A percentile compares a stretch with the other conserved stretches of the same genome.
phyloP scores from a whole-genome alignment of 2,797 vertebrate species.

The Lophotriccus pileatus region DNA sequence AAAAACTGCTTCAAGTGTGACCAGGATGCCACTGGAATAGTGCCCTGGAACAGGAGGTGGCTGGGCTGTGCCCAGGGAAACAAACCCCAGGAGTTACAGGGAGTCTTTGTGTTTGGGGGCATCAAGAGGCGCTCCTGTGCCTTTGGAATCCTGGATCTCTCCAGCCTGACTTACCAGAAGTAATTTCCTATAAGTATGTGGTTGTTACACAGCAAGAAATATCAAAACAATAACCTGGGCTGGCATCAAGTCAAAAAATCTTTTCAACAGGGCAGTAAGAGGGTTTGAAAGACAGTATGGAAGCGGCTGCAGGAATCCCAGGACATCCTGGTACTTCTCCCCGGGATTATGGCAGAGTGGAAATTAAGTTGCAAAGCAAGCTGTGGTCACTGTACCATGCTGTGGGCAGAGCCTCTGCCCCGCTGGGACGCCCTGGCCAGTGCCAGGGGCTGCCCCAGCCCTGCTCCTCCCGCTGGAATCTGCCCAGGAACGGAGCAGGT shows the following conservation, averaged over 20 bases:
- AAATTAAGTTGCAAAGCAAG: not conserved
- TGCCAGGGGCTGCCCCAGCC: not conserved
- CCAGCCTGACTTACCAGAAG: accelerated
- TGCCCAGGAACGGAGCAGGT: accelerated
- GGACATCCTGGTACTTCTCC: accelerated
- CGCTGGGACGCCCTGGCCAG: not conserved
- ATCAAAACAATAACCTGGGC: not conserved
- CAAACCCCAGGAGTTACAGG: not conserved
- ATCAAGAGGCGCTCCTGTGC: not conserved
- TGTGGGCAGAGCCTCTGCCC: accelerated
- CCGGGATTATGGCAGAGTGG: not conserved
- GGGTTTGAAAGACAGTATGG: not conserved
- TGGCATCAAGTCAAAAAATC: not conserved
- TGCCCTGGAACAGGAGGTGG: not conserved
- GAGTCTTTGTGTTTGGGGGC: not conserved
- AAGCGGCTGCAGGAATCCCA: not conserved
- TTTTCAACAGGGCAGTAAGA: not conserved
- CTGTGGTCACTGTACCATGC: accelerated
- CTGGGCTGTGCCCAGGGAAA: not conserved
- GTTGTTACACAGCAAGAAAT: not conserved
- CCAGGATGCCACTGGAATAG: accelerated
- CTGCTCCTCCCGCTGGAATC: not conserved
- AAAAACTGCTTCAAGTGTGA: not conserved
- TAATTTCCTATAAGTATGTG: accelerated
- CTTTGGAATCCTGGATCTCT: not conserved